Evolutionary conservation across 2,113 vertebrate genomes (phyloP).

Genomic region (Plestiodon gilberti): DNA sequence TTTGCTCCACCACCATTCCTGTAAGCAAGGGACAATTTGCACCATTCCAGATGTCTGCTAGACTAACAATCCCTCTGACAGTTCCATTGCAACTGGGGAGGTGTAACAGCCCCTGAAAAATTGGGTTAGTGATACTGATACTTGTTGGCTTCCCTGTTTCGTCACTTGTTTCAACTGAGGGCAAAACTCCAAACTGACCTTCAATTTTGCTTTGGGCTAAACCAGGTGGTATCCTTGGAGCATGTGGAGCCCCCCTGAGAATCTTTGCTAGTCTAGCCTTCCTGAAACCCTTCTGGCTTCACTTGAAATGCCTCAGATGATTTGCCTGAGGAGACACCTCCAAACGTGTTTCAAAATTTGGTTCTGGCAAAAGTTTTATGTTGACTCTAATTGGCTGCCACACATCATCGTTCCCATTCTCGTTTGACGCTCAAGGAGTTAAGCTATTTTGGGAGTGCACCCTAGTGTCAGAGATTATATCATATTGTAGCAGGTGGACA

Average conservation of each 20-base stretch:
- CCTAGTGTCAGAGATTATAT: constrained; percentile 44
- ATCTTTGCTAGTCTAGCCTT: not conserved
- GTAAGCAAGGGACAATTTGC: not conserved
- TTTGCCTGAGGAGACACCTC: not conserved
- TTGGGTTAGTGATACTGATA: not conserved
- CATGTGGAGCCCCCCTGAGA: not conserved
- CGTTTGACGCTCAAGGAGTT: not conserved
- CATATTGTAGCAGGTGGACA: constrained; percentile 57
- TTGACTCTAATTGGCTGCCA: not conserved
- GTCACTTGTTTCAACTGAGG: not conserved
- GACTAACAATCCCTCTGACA: not conserved
- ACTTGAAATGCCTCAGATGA: not conserved
- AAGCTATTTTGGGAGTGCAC: constrained; percentile 29
- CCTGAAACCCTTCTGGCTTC: not conserved
- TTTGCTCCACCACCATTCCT: not conserved
- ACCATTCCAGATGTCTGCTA: not conserved
- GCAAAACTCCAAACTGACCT: not conserved
- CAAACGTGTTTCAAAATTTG: not conserved
- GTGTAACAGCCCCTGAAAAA: not conserved
- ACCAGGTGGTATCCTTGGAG: not conserved
- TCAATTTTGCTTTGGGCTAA: not conserved
- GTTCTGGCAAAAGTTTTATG: not conserved
- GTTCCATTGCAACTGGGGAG: not conserved
- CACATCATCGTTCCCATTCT: constrained; percentile 13
- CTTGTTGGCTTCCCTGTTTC: not conserved